phyloP scores from a whole-genome alignment of 2,113 vertebrate genomes.

The Centropus unirufus region DNA sequence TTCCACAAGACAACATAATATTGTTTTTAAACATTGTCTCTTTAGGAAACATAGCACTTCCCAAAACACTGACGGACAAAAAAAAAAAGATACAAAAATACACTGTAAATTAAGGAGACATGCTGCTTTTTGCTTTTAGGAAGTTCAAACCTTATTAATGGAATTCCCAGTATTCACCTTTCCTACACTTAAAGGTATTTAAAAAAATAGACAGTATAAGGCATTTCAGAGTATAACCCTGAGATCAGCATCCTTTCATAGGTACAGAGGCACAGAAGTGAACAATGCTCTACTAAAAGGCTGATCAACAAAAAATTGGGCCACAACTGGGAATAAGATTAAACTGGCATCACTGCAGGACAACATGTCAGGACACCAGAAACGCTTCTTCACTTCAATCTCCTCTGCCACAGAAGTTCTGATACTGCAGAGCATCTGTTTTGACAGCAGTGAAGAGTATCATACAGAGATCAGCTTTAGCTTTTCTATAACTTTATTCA shows the following conservation, averaged over 20 bases:
- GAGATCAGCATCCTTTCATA: not conserved
- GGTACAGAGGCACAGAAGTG: not conserved
- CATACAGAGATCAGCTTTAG: not conserved
- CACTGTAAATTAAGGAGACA: not conserved
- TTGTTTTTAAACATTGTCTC: not conserved
- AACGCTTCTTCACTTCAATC: not conserved
- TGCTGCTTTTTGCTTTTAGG: not conserved
- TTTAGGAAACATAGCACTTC: not conserved
- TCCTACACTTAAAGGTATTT: not conserved
- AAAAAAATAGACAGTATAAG: not conserved
- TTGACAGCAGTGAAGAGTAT: not conserved
- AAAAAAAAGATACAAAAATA: not conserved
- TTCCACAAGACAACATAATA: not conserved
- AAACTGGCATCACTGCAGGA: not conserved
- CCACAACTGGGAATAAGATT: accelerated
- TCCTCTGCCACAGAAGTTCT: not conserved
- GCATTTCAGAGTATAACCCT: not conserved
- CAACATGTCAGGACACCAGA: accelerated
- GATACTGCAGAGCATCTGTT: not conserved
- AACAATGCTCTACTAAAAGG: not conserved
- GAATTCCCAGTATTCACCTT: not conserved
- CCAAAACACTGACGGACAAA: not conserved
- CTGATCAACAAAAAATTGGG: not conserved
- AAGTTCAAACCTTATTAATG: not conserved
- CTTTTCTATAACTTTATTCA: not conserved